These are phyloP conservation scores for Eretmochelys imbricata DNA, from an alignment of 2,113 vertebrate species.

Conservation along the genomic window DNA sequence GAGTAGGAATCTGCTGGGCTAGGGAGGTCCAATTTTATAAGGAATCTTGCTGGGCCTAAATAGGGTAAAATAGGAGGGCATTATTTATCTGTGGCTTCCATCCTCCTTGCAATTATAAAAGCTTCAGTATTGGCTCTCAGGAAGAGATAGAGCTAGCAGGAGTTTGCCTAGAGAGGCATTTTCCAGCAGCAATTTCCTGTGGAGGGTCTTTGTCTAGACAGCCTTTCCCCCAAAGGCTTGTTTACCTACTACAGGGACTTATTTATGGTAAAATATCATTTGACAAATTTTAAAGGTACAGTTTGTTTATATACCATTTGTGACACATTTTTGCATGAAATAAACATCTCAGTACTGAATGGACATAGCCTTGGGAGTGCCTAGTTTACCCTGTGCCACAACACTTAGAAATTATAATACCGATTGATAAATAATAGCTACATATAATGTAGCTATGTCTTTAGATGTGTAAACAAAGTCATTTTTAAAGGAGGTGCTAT, in stretches of 20 bases:
- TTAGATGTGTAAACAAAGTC: neutral
- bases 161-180: neutral
- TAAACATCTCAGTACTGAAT: neutral
- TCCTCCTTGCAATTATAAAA: neutral
- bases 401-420: neutral
- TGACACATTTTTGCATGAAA: neutral
- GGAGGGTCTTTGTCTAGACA: neutral
- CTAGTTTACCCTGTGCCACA: neutral
- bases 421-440: neutral
- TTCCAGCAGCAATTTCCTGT: neutral
- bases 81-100: neutral
- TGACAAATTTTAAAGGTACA: neutral
- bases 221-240: neutral
- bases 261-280: neutral
- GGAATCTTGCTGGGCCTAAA: neutral
- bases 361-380: neutral
- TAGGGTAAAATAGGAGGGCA: neutral
- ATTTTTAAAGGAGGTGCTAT: neutral
- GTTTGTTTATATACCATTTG: neutral
- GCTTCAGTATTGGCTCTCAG: neutral
- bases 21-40: neutral
- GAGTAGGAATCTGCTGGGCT: neutral
- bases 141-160: neutral
- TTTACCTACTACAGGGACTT: neutral
- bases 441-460: neutral